Evolutionary conservation across 2,797 vertebrate species (phyloP).

Genomic region (Pangasius mekongensis): DNA sequence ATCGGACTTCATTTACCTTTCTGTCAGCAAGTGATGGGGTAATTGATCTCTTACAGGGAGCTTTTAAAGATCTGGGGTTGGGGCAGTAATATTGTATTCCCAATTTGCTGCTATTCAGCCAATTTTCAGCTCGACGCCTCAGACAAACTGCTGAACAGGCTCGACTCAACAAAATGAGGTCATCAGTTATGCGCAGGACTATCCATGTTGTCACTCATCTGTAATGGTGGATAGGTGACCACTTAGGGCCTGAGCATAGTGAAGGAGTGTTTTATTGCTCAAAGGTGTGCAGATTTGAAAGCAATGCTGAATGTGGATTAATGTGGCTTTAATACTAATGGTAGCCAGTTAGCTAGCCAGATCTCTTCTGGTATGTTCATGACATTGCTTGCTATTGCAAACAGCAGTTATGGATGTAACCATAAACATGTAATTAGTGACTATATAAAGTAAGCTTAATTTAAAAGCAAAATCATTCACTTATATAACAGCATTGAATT

Average conservation of each 20-base stretch:
- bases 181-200: conserved; percentile 21
- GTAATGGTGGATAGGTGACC: conserved; percentile 5
- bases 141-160: conserved; percentile 30
- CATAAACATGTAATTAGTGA: background rate
- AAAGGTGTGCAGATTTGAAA: background rate
- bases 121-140: conserved; percentile 26
- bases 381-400: background rate
- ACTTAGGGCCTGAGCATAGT: background rate
- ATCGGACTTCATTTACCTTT: conserved; percentile 40
- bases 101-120: conserved; percentile 40
- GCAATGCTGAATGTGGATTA: background rate
- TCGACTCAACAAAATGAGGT: conserved; percentile 32
- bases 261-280: background rate
- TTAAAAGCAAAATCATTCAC: background rate
- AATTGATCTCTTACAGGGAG: conserved; percentile 36
- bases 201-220: conserved; percentile 1
- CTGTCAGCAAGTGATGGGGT: conserved; percentile 35
- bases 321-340: background rate
- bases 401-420: background rate
- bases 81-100: conserved; percentile 36
- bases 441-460: background rate
- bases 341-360: background rate
- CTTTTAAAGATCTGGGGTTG: conserved; percentile 32
- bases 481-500: too few relatives aligned
- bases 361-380: background rate